Evolutionary conservation across 1,140 invertebrate genomes (phyloP), one percentile per base, ranked within the genome.

Genomic region (Probaryconus sp.): DNA sequence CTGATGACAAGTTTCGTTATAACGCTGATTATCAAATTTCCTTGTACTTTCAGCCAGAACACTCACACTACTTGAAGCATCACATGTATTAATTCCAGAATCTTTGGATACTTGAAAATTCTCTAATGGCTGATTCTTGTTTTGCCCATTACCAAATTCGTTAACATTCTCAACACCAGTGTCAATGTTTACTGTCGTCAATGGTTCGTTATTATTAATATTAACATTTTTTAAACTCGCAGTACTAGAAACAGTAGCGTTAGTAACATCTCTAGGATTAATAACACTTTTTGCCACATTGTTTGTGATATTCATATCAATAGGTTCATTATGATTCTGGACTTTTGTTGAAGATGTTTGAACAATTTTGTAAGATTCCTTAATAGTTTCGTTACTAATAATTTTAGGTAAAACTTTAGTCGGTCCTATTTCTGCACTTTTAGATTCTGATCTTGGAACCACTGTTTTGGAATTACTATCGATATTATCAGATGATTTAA

Each of bases 331-430:
- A 4, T 24, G 21, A n/a, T n/a, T n/a, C 2, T 37, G 73, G 17
- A 69, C 7, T 37, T 63, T 65, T 0, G 68, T 18, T 0, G 53
- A 38, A 13, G 56, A 38, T 6, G 50, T 42, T 9, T 83, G 82
- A 3, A 87, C 78, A 4, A 88, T 81, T 60, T 87, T 87, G 24
- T 81, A 82, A 5, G 82, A 73, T 40, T 87, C 85, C n/a, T 84
- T 84, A 3, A 86, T 28, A 7, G 77, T 81, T 47, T 88, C 85
- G 5, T 43, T 81, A 7, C 74, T 83, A 7, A 87, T 68, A 0
- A 86, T 76, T 69, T 87, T 85, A 0, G 86, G 85, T 21, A 87
- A 63, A 1, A 42, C 28, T 61, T 87, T 88, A 0, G 70, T 30
- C 5, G 73, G 17, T 21, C 30, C 35, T 9, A 64, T 43, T 26